These are phyloP conservation scores for Noctuana brunneofusca DNA, from an alignment of 2,888 invertebrate genomes.

Conservation along the genomic window DNA sequence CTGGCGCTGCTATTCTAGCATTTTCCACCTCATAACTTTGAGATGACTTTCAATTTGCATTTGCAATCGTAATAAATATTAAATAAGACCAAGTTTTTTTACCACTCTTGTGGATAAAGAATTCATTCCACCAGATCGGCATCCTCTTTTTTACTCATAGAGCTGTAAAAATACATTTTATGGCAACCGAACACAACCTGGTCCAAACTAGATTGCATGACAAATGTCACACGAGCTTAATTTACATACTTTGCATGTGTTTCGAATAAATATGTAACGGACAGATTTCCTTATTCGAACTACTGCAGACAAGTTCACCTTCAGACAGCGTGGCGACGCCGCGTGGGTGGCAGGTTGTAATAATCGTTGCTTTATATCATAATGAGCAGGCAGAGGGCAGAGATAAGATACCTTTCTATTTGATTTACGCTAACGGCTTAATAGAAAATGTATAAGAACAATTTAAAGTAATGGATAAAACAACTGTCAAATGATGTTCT, in stretches of 20 bases:
- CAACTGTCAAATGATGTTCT: no score
- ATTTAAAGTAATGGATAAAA: no score
- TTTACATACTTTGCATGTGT: slow-evolving; percentile 47
- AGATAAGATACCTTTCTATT: no score
- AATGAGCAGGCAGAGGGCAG: no score
- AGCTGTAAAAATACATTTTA: no score
- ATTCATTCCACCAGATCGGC: no score
- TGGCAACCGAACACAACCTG: slow-evolving; percentile 8
- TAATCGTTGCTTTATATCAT: background rate
- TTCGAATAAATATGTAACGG: slow-evolving; percentile 49
- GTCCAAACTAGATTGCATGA: slow-evolving; percentile 41
- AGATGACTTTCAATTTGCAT: slow-evolving; percentile 16
- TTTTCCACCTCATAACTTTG: slow-evolving; percentile 15
- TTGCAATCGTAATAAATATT: background rate
- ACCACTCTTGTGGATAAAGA: no score
- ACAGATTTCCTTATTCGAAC: slow-evolving; percentile 45
- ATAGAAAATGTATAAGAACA: no score
- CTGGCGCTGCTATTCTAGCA: slow-evolving; percentile 17
- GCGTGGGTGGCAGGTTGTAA: slow-evolving; percentile 40
- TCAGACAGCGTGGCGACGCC: slow-evolving; percentile 48
- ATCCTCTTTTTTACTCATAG: no score
- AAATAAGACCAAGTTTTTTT: no score
- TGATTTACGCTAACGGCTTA: no score
- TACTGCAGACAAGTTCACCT: slow-evolving; percentile 57
- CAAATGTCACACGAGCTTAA: slow-evolving; percentile 36